These are phyloP conservation scores for Synergus japonicus DNA, from an alignment of 2,888 invertebrate species.

Conservation along the genomic window DNA sequence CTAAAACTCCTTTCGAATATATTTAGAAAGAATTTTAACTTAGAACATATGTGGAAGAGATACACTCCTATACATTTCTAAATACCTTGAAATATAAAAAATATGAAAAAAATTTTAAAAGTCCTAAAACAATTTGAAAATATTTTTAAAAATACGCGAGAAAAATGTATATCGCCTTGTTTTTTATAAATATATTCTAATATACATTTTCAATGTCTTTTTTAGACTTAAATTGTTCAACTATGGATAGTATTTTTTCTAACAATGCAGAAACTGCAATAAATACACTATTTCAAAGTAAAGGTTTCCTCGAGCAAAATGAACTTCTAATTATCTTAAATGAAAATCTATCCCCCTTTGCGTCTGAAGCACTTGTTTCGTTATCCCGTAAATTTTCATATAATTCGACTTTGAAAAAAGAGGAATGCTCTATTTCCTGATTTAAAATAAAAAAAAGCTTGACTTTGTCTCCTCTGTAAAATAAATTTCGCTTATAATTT, in stretches of 20 bases:
- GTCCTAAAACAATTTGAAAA: too few relatives aligned
- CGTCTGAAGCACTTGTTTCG: conserved; percentile 5
- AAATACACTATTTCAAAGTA: not conserved
- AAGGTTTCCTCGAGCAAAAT: conserved; percentile 17
- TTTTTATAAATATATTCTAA: too few relatives aligned
- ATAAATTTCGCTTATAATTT: not conserved
- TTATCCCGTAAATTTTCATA: conserved; percentile 17
- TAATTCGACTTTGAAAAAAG: not conserved
- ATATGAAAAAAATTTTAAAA: too few relatives aligned
- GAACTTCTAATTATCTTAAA: conserved; percentile 27
- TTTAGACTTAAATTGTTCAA: too few relatives aligned
- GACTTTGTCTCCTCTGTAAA: not conserved
- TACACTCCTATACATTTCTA: too few relatives aligned
- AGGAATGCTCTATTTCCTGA: not conserved
- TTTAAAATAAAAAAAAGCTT: not conserved
- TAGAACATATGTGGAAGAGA: too few relatives aligned
- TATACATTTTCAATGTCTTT: too few relatives aligned
- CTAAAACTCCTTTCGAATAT: too few relatives aligned
- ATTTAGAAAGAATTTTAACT: too few relatives aligned
- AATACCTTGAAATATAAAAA: too few relatives aligned
- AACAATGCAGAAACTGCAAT: not conserved
- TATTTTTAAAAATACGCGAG: too few relatives aligned
- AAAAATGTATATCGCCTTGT: too few relatives aligned
- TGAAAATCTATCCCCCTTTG: conserved; percentile 27
- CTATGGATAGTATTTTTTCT: not conserved